phyloP scores from a whole-genome alignment of 2,888 invertebrate species.

The Drosophila lacicola region DNA sequence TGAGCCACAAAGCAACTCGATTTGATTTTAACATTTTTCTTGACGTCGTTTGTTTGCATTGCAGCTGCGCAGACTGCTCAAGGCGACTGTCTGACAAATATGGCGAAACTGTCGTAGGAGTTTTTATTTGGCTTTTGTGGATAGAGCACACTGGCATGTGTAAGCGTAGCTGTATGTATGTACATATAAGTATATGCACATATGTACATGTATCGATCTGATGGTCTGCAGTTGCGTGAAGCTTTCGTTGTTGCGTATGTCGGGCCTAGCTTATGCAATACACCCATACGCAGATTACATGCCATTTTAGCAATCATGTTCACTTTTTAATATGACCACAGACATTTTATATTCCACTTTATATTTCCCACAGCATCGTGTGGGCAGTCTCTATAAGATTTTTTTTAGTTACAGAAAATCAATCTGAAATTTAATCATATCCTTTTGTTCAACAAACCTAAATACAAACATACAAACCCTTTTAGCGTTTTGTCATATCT shows the following conservation, averaged over 20 bases:
- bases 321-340: neutral
- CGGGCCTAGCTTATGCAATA: constrained; percentile 29
- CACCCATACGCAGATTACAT: constrained; percentile 14
- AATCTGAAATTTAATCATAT: too few relatives aligned
- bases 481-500: constrained; percentile 12
- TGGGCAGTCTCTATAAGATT: neutral
- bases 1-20: constrained; percentile 42
- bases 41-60: constrained; percentile 35
- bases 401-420: neutral
- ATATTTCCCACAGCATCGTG: neutral
- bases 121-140: constrained; percentile 33
- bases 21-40: constrained; percentile 29
- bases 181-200: constrained; percentile 12
- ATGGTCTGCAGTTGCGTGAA: constrained; percentile 20
- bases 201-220: constrained; percentile 31
- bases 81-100: constrained; percentile 68
- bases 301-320: constrained; percentile 1
- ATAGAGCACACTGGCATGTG: constrained; percentile 16
- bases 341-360: constrained; percentile 4
- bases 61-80: constrained; percentile 49
- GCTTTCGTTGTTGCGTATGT: constrained; percentile 33
- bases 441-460: neutral
- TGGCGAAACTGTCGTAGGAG: constrained; percentile 71
- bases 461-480: neutral
- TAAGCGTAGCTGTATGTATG: constrained; percentile 4